phyloP scores from a whole-genome alignment of 2,888 invertebrate species.

The Mesoligia furuncula region DNA sequence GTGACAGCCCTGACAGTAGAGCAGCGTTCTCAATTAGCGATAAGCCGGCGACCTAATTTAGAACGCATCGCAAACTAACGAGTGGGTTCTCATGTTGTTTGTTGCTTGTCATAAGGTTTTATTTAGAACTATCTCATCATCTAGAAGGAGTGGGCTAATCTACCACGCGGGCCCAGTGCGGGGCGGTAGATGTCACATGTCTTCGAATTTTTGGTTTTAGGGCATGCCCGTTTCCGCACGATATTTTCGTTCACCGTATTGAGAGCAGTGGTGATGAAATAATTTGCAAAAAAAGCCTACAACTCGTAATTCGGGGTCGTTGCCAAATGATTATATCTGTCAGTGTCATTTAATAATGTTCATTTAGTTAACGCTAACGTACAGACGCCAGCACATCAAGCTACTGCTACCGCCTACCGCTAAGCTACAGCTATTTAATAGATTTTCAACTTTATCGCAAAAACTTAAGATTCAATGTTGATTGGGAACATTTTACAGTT shows the following conservation, averaged over 20 bases:
- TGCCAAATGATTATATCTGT: no score
- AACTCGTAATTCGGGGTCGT: no score
- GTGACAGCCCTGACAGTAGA: constrained; percentile 55
- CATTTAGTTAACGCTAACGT: neutral
- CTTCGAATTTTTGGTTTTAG: neutral
- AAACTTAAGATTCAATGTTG: no score
- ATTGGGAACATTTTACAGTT: no score
- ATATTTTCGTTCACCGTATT: neutral
- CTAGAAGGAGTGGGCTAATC: neutral
- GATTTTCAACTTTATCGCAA: no score
- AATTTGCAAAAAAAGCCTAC: no score
- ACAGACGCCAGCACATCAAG: no score
- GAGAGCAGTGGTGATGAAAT: neutral
- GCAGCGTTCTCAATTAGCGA: constrained; percentile 65
- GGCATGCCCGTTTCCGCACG: neutral
- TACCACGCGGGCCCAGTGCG: neutral
- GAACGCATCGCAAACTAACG: constrained; percentile 54
- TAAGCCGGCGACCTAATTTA: constrained; percentile 67
- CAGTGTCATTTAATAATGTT: neutral
- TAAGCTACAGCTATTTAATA: no score
- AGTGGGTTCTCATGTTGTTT: constrained; percentile 32
- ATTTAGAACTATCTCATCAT: constrained; percentile 22
- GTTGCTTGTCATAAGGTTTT: constrained; percentile 1
- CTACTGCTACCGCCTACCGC: no score
- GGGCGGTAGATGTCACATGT: neutral